Conservation (phyloP, 2,888 invertebrate species). For the Athrips mouffetella region DNA sequence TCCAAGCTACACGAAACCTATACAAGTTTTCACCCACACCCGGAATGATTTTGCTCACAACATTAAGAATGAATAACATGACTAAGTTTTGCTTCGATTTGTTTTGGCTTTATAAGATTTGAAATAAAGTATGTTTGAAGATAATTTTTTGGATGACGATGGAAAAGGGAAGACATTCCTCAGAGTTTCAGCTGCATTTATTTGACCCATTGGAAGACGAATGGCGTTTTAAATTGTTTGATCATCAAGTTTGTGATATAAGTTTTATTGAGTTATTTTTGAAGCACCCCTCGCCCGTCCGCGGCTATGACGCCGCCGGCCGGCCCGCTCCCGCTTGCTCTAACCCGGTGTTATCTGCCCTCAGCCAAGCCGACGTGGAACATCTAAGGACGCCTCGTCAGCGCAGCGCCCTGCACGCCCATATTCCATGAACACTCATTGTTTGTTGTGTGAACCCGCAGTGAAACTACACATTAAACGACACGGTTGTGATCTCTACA, state of each 20-base stretch:
- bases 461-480: conserved; percentile 71
- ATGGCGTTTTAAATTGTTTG: conserved; percentile 3
- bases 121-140: conserved; percentile 2
- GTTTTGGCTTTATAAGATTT: conserved; percentile 32
- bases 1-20: conserved; percentile 19
- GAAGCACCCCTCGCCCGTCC: not conserved
- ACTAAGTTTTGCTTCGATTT: conserved; percentile 57
- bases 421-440: conserved; percentile 77
- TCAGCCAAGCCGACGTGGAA: conserved; percentile 73
- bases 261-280: not conserved
- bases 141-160: not conserved
- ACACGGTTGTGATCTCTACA: conserved; percentile 74
- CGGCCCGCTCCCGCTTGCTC: conserved; percentile 55
- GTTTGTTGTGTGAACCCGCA: conserved; percentile 76
- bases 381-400: conserved; percentile 64
- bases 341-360: conserved; percentile 71
- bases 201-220: conserved; percentile 1
- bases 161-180: not conserved
- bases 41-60: conserved; percentile 55
- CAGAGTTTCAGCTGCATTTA: too few relatives aligned
- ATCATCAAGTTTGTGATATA: not conserved
- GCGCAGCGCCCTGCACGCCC: conserved; percentile 69
- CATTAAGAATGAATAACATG: conserved; percentile 25
- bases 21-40: conserved; percentile 24
- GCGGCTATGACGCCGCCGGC: not conserved